Evolutionary conservation across 2,113 vertebrate species (phyloP).

Genomic region (Neotragus moschatus): DNA sequence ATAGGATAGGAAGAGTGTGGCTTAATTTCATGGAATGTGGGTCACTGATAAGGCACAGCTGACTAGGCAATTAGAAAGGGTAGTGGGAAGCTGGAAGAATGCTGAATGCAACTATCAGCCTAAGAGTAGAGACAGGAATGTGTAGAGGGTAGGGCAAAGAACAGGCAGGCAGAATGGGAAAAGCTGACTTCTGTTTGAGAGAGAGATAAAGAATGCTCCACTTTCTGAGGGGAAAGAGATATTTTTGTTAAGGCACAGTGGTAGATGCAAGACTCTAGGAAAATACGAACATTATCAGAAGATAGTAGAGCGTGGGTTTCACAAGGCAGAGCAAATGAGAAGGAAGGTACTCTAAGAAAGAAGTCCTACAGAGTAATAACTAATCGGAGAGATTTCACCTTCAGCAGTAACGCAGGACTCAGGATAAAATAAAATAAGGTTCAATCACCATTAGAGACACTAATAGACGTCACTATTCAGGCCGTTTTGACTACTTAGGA

Average conservation of each 20-base stretch:
- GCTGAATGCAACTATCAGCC: neutral
- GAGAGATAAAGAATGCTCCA: neutral
- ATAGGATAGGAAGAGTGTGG: neutral
- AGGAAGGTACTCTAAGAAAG: neutral
- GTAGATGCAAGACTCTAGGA: neutral
- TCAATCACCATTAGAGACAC: neutral
- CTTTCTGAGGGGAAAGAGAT: neutral
- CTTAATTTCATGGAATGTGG: neutral
- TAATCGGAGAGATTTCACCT: neutral
- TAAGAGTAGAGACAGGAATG: neutral
- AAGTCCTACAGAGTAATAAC: neutral
- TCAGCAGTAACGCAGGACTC: neutral
- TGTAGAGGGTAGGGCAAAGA: fast-evolving
- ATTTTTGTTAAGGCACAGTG: neutral
- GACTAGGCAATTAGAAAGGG: neutral
- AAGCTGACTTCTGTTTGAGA: neutral
- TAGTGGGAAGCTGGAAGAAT: neutral
- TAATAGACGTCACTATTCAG: neutral
- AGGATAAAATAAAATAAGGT: neutral
- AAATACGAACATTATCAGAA: neutral
- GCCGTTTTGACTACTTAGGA: neutral
- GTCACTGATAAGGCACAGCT: neutral
- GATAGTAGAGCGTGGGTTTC: neutral
- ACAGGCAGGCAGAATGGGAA: neutral
- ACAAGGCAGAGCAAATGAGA: neutral